Conservation (phyloP, 2,888 invertebrate genomes). For the Sturmia bella region DNA sequence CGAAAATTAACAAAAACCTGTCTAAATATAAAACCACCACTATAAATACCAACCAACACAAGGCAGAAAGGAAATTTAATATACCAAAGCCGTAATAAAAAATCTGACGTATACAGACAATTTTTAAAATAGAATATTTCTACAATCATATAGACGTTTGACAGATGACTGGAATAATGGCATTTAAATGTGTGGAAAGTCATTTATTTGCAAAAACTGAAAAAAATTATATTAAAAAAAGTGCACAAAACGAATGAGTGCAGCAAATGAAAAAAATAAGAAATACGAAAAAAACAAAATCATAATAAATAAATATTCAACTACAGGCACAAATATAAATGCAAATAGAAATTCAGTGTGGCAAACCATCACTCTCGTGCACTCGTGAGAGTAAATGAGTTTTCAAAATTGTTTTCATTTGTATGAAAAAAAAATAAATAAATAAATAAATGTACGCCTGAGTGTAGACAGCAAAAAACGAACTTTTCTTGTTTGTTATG, state of each 20-base stretch:
- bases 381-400: background rate
- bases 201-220: constrained; percentile 61
- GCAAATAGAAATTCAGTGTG: constrained; percentile 6
- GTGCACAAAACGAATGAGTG: constrained; percentile 16
- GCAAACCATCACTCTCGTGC: background rate
- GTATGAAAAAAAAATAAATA: background rate
- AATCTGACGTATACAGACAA: constrained; percentile 24
- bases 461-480: background rate
- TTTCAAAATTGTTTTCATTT: constrained; percentile 17
- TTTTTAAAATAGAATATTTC: constrained; percentile 55
- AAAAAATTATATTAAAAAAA: background rate
- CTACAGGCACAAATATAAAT: constrained; percentile 3
- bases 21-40: background rate
- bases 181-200: constrained; percentile 70
- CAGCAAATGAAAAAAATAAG: constrained; percentile 6
- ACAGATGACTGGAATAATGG: constrained; percentile 70
- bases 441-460: background rate
- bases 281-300: constrained; percentile 4
- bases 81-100: constrained; percentile 17
- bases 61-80: background rate
- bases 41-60: background rate
- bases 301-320: constrained; percentile 45
- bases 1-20: no score
- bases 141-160: constrained; percentile 66
- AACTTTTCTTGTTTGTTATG: background rate